Evolutionary conservation across 2,888 invertebrate species (phyloP).

Genomic region (Ormyrus rosae): DNA sequence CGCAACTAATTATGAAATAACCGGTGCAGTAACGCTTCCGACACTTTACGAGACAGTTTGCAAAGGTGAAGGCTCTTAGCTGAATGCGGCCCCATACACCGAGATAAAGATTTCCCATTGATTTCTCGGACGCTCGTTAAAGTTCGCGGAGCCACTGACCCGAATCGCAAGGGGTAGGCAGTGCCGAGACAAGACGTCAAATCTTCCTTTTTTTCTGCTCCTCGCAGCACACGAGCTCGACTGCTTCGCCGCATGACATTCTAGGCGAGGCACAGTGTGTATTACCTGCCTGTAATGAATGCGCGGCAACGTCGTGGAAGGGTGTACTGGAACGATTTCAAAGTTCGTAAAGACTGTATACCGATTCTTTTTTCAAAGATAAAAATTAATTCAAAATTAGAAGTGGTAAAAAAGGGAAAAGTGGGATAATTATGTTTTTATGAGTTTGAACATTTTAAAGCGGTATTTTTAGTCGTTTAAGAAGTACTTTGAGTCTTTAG

Average conservation of each 20-base stretch:
- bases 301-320: constrained; percentile 65
- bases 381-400: no score
- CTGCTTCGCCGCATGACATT: constrained; percentile 47
- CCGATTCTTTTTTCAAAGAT: no score
- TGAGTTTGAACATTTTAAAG: no score
- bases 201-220: neutral
- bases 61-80: constrained; percentile 11
- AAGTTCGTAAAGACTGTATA: constrained; percentile 72
- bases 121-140: constrained; percentile 67
- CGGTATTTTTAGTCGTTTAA: no score
- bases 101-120: constrained; percentile 24
- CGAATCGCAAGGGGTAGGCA: constrained; percentile 61
- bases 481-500: no score
- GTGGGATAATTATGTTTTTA: no score
- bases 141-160: constrained; percentile 67
- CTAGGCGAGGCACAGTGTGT: constrained; percentile 9
- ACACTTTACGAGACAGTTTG: constrained; percentile 9
- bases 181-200: constrained; percentile 25
- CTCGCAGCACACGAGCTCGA: constrained; percentile 40
- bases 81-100: neutral
- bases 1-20: no score
- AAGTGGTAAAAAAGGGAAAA: no score
- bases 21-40: neutral
- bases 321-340: constrained; percentile 74
- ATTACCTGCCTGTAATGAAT: constrained; percentile 53